Evolutionary conservation across 2,888 invertebrate species (phyloP), one percentile per base, ranked within the genome.

Genomic region (Heliconius sara): DNA sequence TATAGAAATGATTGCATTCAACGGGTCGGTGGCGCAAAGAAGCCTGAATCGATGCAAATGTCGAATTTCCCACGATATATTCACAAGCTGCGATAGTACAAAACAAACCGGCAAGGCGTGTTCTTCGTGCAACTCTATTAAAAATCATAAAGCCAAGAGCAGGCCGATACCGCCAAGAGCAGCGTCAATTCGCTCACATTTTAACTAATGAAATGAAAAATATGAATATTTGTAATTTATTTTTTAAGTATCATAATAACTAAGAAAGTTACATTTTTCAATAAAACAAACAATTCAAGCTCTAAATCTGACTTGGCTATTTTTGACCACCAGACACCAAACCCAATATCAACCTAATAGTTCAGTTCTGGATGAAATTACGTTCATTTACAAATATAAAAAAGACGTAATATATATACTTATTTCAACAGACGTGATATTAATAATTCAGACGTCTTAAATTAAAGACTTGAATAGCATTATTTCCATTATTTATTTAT

Each of bases 1-100:
- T 77, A 60, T 86, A 90, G 89, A 89, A 86, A 85, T 89, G 85
- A 85, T 88, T 10, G 88, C 87, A 9, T 81, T 85, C 9, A 88
- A 87, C 77, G 87, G 87, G 1, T 84, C 86, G 22, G 67, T 84
- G 6, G 66, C 82, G 19, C 83, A 85, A 10, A 86, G 87, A 7
- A 83, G 83, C 63, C 66, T 81, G 3, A 43, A 80, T n/a, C 80
- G 82, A 12, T 86, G 87, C 81, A 86, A 83, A 16, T 87, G 87
- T 68, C 85, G 85, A 2, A 77, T 80, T 12, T 70, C 81, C 9
- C 83, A 84, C 4, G 78, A 78, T 10, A 79, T 78, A 2, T 77
- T 71, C 12, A 77, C 67, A 9, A 82, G 74, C 30, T 82, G 78
- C 7, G 76, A 77, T n/a, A 82, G 65, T 66, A 70, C n/a, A 5